Base-by-base conservation (phyloP, 1,140 invertebrate genomes). In the Drosophila fuyamai region DNA sequence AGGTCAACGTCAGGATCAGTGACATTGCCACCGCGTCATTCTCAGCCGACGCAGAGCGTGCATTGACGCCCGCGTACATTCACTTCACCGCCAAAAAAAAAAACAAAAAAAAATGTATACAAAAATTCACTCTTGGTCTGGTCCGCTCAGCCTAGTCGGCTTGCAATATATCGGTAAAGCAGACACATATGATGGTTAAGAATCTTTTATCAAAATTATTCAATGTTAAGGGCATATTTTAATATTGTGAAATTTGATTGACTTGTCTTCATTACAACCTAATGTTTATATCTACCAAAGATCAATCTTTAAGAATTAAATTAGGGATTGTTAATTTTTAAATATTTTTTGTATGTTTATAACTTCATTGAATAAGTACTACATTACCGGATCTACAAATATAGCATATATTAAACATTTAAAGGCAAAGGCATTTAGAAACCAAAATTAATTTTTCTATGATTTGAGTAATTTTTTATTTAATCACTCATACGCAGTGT, bases 1-100 rank as follows among this genome's bases (percentile, higher is more conserved):
- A 71, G 68, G 68, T 71, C 68, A 71, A 71, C 68, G 68, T 38
- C 68, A 71, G 68, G 68, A 71, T 71, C 68, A 71, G 68, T 71
- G 68, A 58, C 68, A 71, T 71, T 71, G 65, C 68, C 65, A 44
- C 47, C 65, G 65, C 65, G 65, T 66, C 65, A 68, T 71, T 71
- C 67, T 71, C 51, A 38, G 63, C 27, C 27, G 65, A 68, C 60
- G 67, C 65, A 50, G 50, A 71, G 68, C 68, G 68, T 71, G 68
- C 68, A 71, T 71, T 71, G 68, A 71, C 68, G 67, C 29, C 29
- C 68, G 44, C 65, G 68, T 71, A 71, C 68, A 71, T 71, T 71
- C 68, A 71, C 68, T 71, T 71, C 44, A 58, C 44, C 53, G 51
- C 29, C 65, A 43, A 47, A 71, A 57, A 29, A 29, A 70, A 70